Evolutionary conservation across 1,140 invertebrate genomes (phyloP).

Genomic region (Lutraria rhynchaena): DNA sequence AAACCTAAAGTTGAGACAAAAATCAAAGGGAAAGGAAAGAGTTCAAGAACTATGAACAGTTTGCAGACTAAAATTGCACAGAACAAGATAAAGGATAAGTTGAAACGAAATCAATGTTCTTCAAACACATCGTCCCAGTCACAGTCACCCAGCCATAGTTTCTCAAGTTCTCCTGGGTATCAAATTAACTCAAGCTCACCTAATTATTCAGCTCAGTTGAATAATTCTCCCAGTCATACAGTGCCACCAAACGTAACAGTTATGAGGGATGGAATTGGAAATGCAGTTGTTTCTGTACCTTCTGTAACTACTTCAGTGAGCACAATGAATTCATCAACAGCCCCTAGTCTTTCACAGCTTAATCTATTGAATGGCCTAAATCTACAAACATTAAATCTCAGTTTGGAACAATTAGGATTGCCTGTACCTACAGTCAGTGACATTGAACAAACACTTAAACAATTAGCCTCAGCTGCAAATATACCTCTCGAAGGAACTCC

Average conservation of each 20-base stretch:
- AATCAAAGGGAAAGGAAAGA: conserved; percentile 76
- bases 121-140: conserved; percentile 64
- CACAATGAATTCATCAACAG: conserved; percentile 1
- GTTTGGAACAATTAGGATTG: conserved; percentile 32
- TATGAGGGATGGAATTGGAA: conserved; percentile 4
- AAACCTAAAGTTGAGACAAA: conserved; percentile 74
- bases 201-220: conserved; percentile 10
- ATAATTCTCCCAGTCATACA: conserved; percentile 2
- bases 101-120: conserved; percentile 79
- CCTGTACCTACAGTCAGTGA: conserved; percentile 49
- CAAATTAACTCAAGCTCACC: conserved; percentile 53
- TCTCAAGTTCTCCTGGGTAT: conserved; percentile 53
- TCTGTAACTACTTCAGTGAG: not conserved
- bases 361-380: conserved; percentile 45
- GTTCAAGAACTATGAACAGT: conserved; percentile 83
- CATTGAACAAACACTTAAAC: conserved; percentile 55
- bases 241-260: conserved; percentile 33
- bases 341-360: conserved; percentile 38
- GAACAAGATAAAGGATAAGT: conserved; percentile 83
- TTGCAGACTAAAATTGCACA: conserved; percentile 84
- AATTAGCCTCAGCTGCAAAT: conserved; percentile 45
- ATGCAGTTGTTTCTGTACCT: not conserved
- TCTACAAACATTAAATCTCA: conserved; percentile 46
- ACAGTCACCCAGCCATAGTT: conserved; percentile 65
- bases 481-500: conserved; percentile 35